Conservation (phyloP, 2,113 vertebrate genomes). For the Apistogramma diplotaenia region DNA sequence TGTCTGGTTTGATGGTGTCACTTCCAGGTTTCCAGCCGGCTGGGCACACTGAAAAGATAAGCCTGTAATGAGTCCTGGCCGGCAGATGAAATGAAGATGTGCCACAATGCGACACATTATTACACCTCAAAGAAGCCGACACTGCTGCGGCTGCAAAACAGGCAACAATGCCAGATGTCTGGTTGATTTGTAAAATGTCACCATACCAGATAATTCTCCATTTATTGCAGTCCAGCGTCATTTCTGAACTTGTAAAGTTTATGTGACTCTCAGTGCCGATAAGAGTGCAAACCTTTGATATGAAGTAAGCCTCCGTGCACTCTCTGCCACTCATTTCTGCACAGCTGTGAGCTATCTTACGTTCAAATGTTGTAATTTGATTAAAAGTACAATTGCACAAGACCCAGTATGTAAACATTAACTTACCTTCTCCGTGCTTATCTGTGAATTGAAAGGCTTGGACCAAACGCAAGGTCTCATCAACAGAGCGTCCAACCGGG, state of each 20-base stretch:
- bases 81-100: background rate
- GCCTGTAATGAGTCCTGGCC: slow-evolving; percentile 41
- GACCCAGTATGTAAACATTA: background rate
- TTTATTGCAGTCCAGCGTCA: background rate
- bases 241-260: background rate
- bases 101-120: background rate
- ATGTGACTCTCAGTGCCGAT: background rate
- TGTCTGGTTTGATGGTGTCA: slow-evolving; percentile 97
- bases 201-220: background rate
- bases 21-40: slow-evolving; percentile 98
- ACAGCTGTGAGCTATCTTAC: background rate
- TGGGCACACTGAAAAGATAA: slow-evolving; percentile 89
- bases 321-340: background rate
- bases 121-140: background rate
- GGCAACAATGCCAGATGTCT: background rate
- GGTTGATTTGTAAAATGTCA: background rate
- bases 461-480: slow-evolving; percentile 92
- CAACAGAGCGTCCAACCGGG: slow-evolving; percentile 95
- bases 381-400: background rate
- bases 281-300: background rate
- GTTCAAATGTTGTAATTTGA: background rate
- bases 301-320: background rate
- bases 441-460: slow-evolving; percentile 99
- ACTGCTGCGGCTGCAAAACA: background rate
- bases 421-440: slow-evolving; percentile 93